These are phyloP conservation scores for Notamacropus eugenii DNA, from an alignment of 2,797 vertebrate species.

Conservation along the genomic window DNA sequence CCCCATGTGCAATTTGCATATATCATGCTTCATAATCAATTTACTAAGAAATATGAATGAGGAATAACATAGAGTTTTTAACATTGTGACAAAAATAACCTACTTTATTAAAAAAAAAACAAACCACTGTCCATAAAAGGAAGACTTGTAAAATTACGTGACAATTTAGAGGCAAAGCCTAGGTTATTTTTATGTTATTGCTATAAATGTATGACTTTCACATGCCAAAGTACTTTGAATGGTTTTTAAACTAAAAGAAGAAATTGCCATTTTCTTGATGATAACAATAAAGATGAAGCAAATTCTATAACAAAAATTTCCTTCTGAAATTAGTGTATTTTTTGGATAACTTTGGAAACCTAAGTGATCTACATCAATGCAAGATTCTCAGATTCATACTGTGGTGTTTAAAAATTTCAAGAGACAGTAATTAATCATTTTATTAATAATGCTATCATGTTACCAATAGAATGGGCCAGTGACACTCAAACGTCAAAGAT, in stretches of 20 bases:
- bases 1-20: background rate
- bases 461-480: background rate
- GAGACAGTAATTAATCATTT: background rate
- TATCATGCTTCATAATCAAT: background rate
- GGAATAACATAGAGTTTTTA: background rate
- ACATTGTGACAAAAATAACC: too few relatives aligned
- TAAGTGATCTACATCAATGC: background rate
- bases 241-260: background rate
- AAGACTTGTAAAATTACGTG: background rate
- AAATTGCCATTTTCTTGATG: background rate
- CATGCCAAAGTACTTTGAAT: background rate
- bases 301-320: background rate
- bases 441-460: background rate
- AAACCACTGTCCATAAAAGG: too few relatives aligned
- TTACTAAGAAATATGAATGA: background rate
- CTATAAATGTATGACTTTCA: background rate
- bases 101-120: too few relatives aligned
- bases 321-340: background rate
- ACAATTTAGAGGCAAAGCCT: background rate
- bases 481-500: background rate
- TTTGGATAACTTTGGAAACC: background rate
- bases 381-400: background rate
- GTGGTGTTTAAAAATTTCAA: background rate
- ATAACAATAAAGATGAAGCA: background rate
- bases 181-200: background rate